A percentile compares a stretch with the other conserved stretches of the same genome.
phyloP scores from a whole-genome alignment of 1,140 invertebrate genomes.

The Drosophila repletoides region DNA sequence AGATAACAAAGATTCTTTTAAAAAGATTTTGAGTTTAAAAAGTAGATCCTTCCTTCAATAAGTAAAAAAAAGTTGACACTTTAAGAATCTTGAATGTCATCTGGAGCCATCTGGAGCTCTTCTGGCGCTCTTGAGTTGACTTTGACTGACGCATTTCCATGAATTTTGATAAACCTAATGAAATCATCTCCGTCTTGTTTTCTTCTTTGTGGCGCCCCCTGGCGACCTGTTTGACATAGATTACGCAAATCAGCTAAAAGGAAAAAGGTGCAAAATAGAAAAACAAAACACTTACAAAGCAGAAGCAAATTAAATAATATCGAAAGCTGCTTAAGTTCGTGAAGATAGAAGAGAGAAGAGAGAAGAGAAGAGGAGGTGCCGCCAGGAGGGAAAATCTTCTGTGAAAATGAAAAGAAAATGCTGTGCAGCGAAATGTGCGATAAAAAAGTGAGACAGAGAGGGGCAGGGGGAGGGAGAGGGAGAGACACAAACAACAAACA shows the following conservation, averaged over 20 bases:
- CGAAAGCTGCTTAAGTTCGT: slow-evolving; percentile 53
- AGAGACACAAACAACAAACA: slow-evolving; percentile 1
- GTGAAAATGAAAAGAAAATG: slow-evolving; percentile 37
- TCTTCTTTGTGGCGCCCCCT: slow-evolving; percentile 15
- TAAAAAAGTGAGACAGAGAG: slow-evolving; percentile 41
- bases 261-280: slow-evolving; percentile 19
- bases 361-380: neutral
- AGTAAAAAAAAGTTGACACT: too few relatives aligned
- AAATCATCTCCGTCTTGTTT: neutral
- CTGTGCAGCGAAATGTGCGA: slow-evolving; percentile 56
- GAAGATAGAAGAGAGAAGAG: too few relatives aligned
- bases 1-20: too few relatives aligned
- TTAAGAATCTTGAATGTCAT: too few relatives aligned
- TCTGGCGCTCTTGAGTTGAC: too few relatives aligned
- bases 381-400: slow-evolving; percentile 15
- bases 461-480: too few relatives aligned
- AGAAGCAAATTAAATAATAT: slow-evolving; percentile 65
- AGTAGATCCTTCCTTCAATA: too few relatives aligned
- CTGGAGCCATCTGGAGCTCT: too few relatives aligned
- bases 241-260: slow-evolving; percentile 45
- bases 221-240: slow-evolving; percentile 33
- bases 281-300: slow-evolving; percentile 14
- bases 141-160: too few relatives aligned
- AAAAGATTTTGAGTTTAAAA: too few relatives aligned
- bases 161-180: slow-evolving; percentile 7